phyloP scores from a whole-genome alignment of 2,113 vertebrate species.

The Semnornis frantzii region DNA sequence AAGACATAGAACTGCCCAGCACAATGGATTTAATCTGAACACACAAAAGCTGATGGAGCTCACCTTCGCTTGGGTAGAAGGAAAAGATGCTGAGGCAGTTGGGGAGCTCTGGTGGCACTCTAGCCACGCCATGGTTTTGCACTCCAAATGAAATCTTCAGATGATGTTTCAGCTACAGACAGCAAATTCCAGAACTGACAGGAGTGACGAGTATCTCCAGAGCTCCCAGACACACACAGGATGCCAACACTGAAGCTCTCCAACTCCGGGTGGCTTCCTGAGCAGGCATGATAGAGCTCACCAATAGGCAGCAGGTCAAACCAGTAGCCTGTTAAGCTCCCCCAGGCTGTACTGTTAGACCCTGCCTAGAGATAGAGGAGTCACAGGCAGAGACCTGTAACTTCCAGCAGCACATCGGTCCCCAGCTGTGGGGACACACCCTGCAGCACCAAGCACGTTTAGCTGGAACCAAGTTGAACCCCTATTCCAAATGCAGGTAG shows the following conservation, averaged over 20 bases:
- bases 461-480: background rate
- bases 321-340: background rate
- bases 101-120: background rate
- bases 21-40: conserved; percentile 64
- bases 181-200: background rate
- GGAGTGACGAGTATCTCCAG: background rate
- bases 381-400: accelerated
- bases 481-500: background rate
- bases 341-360: accelerated
- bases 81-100: background rate
- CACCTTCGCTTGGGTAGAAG: background rate
- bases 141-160: background rate
- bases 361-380: background rate
- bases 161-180: conserved; percentile 30
- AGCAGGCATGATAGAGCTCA: background rate
- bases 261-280: background rate
- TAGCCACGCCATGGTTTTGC: background rate
- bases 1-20: background rate
- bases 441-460: accelerated
- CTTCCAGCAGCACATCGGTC: accelerated
- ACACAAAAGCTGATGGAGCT: background rate
- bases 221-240: background rate
- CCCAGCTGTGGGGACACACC: too few relatives aligned
- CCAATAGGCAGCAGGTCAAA: accelerated
- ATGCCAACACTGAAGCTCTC: accelerated